Conservation (phyloP, 2,888 invertebrate species). For the Vannuccia rotundouncinata region DNA sequence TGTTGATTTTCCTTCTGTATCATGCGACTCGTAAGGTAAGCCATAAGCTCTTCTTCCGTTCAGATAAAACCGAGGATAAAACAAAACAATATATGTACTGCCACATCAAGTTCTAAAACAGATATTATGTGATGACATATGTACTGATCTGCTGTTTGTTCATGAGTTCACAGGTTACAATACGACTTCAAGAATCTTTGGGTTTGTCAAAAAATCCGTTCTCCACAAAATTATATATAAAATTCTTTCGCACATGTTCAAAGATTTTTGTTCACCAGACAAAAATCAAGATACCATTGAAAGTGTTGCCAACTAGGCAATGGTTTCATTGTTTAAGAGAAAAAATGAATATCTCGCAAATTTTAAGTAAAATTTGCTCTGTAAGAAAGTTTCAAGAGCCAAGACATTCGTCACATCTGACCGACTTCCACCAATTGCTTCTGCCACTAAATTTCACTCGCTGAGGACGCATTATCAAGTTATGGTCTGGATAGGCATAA, state of each 20-base stretch:
- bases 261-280: neutral
- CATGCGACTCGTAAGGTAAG: neutral
- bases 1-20: slow-evolving; percentile 34
- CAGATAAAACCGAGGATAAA: no score
- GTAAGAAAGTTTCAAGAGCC: neutral
- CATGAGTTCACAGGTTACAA: slow-evolving; percentile 39
- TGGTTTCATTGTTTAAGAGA: neutral
- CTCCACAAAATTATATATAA: slow-evolving; percentile 36
- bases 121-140: slow-evolving; percentile 20
- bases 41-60: neutral
- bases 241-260: neutral
- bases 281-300: neutral
- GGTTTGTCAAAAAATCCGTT: slow-evolving; percentile 34
- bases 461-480: no score
- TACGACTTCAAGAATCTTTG: slow-evolving; percentile 39
- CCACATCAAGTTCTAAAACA: neutral
- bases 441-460: no score
- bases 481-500: neutral
- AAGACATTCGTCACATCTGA: neutral
- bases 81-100: neutral
- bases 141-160: slow-evolving; percentile 28
- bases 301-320: neutral
- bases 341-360: no score
- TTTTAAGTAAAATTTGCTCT: no score
- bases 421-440: neutral